Evolutionary conservation across 2,113 vertebrate species (phyloP), one percentile per base, ranked within the genome.

Genomic region (Oophaga pumilio): DNA sequence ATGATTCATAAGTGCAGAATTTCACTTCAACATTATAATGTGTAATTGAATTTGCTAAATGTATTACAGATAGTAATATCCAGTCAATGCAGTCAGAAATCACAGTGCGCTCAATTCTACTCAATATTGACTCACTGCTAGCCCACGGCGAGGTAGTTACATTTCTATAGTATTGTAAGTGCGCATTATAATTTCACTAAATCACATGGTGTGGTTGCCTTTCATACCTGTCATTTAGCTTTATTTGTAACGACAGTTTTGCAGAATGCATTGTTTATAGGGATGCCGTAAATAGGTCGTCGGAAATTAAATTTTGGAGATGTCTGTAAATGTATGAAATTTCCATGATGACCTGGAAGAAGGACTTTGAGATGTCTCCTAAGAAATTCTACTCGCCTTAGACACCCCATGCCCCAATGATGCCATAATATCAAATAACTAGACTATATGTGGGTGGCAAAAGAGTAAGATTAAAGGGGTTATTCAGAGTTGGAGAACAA

Each of bases 21-120:
- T 68, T 43, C 59, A 14, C 5, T n/a, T 28, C n/a, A 69, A 59
- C 50, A 53, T 53, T 33, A 86, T 20, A 50, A 49, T 26, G 69
- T 66, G 50, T 86, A 68, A 86, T 79, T 79, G 60, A 69, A 86
- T 69, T 86, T 77, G 74, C 59, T 56, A 80, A 69, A 69, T 79
- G 76, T 33, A 86, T 80, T 57, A 86, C 57, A 86, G 85, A 86
- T 86, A 77, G 85, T 59, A 86, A 49, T 12, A 57, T 60, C 59
- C 17, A 15, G 60, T 77, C 49, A 77, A 78, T 52, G 60, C 56
- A 78, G 68, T 86, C 76, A 43, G 43, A 69, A 80, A 86, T 86
- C 76, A 68, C 74, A 77, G n/a, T 52, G 66, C 76, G 15, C 76
- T 78, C 74, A 66, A 86, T 86, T 86, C 78, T 76, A 77, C 26